Evolutionary conservation across 1,140 invertebrate species (phyloP), one percentile per base, ranked within the genome.

Genomic region (Scaptodrosophila lebanonensis): DNA sequence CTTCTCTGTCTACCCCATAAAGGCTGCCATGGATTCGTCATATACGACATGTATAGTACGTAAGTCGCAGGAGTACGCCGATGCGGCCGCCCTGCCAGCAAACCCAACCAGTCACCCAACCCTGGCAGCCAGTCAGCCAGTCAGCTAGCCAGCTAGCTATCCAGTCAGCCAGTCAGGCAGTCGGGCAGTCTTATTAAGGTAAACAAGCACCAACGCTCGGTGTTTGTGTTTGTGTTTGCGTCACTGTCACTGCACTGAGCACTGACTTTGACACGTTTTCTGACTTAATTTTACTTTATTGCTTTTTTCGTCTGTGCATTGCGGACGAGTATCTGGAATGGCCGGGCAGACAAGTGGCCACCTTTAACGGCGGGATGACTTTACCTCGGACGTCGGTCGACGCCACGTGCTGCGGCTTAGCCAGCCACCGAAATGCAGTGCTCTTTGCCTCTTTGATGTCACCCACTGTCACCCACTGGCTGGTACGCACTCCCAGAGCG

Each of bases 261-360:
- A 75, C 69, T 82, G 75, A 82, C 75, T 82, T 82, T 82, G 75
- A 82, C 75, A 82, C 75, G 75, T 82, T 82, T 82, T 82, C 75
- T 70, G 75, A 82, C 75, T 82, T 82, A 82, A 82, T 82, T 82
- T 82, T 75, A 82, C 76, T 82, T 82, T 82, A 82, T 82, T 82
- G 76, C 75, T 82, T 82, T 83, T 67, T 73, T 65, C 53, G 36
- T 72, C 50, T 53, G 48, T 29, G 47, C 20, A 25, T 50, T 12
- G 22, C 39, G 47, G 36, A 38, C 20, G 12, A 27, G 22, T 22
- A 17, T 59, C 43, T 57, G 50, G 11, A 51, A 77, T 82, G 63
- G 48, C 53, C 59, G 50, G n/a, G 44, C 42, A 61, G 49, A 65
- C 62, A 61, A 69, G 64, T 58, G 63, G 47, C 57, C 45, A 52